Conservation (phyloP, 2,113 vertebrate genomes). For the Bos javanicus region DNA sequence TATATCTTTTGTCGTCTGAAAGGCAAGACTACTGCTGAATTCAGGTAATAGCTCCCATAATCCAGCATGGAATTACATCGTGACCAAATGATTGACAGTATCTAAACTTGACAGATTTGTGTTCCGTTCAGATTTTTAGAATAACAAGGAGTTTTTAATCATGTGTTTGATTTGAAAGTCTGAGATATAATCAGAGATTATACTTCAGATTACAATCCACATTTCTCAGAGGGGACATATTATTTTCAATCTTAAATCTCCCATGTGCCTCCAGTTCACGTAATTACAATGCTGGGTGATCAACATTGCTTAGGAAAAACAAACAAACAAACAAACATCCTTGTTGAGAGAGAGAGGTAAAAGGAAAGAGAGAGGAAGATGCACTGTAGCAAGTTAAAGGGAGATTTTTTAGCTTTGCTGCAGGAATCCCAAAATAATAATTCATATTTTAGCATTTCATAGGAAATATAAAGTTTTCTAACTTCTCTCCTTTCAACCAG, state of each 20-base stretch:
- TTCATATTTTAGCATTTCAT: background rate
- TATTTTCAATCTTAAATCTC: background rate
- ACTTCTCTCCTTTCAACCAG: background rate
- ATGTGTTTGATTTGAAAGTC: background rate
- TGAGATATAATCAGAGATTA: slow-evolving; percentile 27
- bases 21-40: background rate
- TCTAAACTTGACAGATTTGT: no score
- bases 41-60: background rate
- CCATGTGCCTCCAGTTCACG: background rate
- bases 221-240: background rate
- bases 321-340: background rate
- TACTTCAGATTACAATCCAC: background rate
- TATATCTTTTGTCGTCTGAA: background rate
- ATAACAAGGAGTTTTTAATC: background rate
- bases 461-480: background rate
- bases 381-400: background rate
- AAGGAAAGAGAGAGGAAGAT: background rate
- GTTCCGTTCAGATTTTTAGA: background rate
- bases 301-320: background rate
- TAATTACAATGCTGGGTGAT: background rate
- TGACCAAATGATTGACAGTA: no score
- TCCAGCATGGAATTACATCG: rapidly evolving
- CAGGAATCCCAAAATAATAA: slow-evolving; percentile 1
- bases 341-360: background rate
- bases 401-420: background rate